Percentiles rank a stretch among this genome's conserved stretches.
Conservation (phyloP, 1,140 invertebrate species). For the Maconellicoccus hirsutus region DNA sequence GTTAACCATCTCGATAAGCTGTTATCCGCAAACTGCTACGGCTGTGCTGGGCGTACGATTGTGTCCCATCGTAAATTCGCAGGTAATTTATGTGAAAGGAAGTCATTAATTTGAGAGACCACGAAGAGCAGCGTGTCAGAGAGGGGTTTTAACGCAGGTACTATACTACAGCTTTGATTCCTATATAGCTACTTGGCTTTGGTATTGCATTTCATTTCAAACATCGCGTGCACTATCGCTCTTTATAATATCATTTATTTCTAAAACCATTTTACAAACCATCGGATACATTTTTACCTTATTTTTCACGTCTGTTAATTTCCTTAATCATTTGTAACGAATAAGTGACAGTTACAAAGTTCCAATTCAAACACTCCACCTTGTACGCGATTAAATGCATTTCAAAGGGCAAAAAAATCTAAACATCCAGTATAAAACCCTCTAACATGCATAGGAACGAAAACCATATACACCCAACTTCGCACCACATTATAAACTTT, state of each 20-base stretch:
- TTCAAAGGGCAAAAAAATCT: too few species aligned
- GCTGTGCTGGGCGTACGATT: conserved; percentile 16
- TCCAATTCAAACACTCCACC: too few species aligned
- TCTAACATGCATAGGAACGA: too few species aligned
- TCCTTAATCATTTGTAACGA: too few species aligned
- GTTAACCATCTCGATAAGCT: conserved; percentile 15
- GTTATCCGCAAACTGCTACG: conserved; percentile 12
- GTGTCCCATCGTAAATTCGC: conserved; percentile 19
- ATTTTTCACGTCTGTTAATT: too few species aligned
- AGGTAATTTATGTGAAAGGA: conserved; percentile 22
- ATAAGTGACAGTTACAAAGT: too few species aligned
- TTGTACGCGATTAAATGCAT: too few species aligned
- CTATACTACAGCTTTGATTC: neutral
- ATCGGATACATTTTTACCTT: too few species aligned
- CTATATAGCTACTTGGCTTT: neutral
- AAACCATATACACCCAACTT: too few species aligned
- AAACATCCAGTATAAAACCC: too few species aligned
- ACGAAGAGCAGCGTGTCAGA: neutral
- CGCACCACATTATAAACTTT: neutral
- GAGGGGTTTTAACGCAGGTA: neutral
- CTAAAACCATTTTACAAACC: too few species aligned
- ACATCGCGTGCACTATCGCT: neutral
- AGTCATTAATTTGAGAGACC: conserved; percentile 19
- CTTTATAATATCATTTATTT: neutral
- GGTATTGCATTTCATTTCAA: neutral